Evolutionary conservation across 37 sponge, comb jelly and placozoan genomes (phyloP).

Genomic region (Axinella damicornis): DNA sequence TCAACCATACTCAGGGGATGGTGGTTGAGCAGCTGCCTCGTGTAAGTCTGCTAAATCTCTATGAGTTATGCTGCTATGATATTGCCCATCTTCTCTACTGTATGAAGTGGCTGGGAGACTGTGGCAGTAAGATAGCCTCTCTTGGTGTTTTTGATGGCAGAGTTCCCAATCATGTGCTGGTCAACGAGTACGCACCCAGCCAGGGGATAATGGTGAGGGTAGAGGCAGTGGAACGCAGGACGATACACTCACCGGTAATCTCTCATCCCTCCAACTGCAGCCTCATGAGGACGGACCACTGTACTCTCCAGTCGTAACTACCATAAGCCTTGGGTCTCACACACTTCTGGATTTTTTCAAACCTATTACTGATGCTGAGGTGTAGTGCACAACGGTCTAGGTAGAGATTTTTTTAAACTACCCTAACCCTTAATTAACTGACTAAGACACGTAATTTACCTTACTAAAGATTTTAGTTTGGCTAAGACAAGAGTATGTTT

Average conservation of each 20-base stretch:
- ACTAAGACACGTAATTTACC: no score
- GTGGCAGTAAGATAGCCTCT: slow-evolving; percentile 22
- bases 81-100: not conserved
- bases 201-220: slow-evolving; percentile 95
- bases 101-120: slow-evolving; percentile 83
- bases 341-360: slow-evolving; percentile 88
- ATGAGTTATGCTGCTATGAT: no score
- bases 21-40: slow-evolving; percentile 48
- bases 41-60: slow-evolving; percentile 16
- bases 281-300: slow-evolving; percentile 98
- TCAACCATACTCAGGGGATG: slow-evolving; percentile 53
- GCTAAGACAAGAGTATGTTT: no score
- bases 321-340: slow-evolving; percentile 92
- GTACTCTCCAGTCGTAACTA: slow-evolving; percentile 87
- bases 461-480: no score
- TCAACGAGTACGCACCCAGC: slow-evolving; percentile 96
- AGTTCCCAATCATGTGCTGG: slow-evolving; percentile 92
- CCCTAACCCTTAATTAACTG: no score
- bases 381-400: no score
- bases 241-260: no score
- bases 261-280: slow-evolving; percentile 48
- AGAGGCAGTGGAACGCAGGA: no score
- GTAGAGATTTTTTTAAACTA: no score
- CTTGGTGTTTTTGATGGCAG: slow-evolving; percentile 75
- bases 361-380: slow-evolving; percentile 33